Base-by-base conservation (phyloP, 2,113 vertebrate species). In the Tenebrosternarchus preto region DNA sequence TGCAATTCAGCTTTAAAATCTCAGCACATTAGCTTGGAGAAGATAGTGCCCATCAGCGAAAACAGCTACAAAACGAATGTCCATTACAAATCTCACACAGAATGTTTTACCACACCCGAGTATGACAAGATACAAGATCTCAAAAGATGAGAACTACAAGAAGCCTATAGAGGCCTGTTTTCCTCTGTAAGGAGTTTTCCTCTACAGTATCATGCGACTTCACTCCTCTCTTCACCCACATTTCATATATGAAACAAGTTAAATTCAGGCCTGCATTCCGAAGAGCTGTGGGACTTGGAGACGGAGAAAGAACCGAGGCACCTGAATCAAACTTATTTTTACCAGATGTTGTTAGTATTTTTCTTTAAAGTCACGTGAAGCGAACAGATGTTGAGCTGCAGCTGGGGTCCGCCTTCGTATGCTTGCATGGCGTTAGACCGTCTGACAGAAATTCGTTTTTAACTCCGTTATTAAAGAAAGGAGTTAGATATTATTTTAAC, bases 291-390 rank as follows among this genome's bases (percentile, higher is more conserved):
- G 70, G 72, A 73, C 71, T 60, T 67, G 67, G 53, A 27, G 57
- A 66, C 46, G 43, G 69, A 25, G 59, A 80, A 73, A 50, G 67
- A 82, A 71, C 33, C 24, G 22, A 82, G 82, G 83, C 87, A 86
- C 87, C 87, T 86, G 87, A 88, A 88, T 84, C 85, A 88, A 88
- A 88, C 84, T 84, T 88, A 83, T 88, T 86, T 88, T 86, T 83
- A 80, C 85, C 87, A 88, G 87, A 88, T 88, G 87, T 86, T 82
- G 72, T 82, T 84, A 2, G 78, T 88, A 86, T 88, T 86, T 88
- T 84, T 84, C 87, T 85, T 84, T 74, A 83, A 85, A 77, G 87
- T 88, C 87, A 88, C 87, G 87, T 88, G 87, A 85, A 85, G 64
- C 25, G 67, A 86, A 73, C 87, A 88, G 87, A 88, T 88, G 87